Conservation (phyloP, 2,797 vertebrate genomes). For the Pseudomugil tenellus region DNA sequence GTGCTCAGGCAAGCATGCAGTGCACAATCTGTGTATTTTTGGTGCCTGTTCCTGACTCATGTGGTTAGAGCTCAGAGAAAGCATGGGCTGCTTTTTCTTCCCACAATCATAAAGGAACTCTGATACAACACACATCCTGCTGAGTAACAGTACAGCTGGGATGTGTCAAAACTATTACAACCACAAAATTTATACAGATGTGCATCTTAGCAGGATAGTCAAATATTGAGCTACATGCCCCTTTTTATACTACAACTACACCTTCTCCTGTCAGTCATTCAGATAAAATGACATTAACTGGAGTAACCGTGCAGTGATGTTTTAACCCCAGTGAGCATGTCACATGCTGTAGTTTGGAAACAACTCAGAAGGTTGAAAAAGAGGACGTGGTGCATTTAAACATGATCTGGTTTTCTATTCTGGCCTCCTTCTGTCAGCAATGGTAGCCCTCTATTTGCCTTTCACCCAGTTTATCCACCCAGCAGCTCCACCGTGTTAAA, state of each 20-base stretch:
- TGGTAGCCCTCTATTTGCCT: conserved; percentile 54
- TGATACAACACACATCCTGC: conserved; percentile 49
- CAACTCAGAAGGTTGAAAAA: conserved; percentile 3
- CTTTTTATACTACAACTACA: neutral
- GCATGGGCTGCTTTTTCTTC: conserved; percentile 1
- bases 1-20: conserved; percentile 32
- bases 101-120: conserved; percentile 37
- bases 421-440: conserved; percentile 67
- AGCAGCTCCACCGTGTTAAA: neutral
- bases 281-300: neutral
- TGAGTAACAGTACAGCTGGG: conserved; percentile 34
- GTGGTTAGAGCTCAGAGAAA: conserved; percentile 43
- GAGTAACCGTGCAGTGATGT: neutral
- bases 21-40: conserved; percentile 37
- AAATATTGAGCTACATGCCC: neutral
- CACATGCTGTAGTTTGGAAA: conserved; percentile 21
- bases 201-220: neutral
- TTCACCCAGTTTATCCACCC: conserved; percentile 51
- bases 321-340: conserved; percentile 6
- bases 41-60: conserved; percentile 27
- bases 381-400: conserved; percentile 24
- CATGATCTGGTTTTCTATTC: conserved; percentile 51
- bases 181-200: conserved; percentile 1
- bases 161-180: conserved; percentile 41
- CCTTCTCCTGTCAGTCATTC: conserved; percentile 15